phyloP scores from a whole-genome alignment of 2,888 invertebrate genomes.

The Monochamus alternatus region DNA sequence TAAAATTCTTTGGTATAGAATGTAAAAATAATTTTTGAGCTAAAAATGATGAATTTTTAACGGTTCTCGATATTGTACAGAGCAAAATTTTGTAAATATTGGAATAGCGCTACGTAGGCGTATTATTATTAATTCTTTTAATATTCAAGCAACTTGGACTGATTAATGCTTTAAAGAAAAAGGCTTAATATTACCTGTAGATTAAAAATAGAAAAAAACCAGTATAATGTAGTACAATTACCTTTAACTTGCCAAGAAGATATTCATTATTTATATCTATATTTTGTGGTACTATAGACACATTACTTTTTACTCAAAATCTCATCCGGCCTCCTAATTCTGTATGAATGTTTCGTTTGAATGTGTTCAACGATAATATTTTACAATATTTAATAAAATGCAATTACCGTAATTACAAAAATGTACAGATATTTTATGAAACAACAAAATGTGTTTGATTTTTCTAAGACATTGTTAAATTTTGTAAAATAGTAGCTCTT shows the following conservation, averaged over 20 bases:
- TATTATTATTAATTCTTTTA: conserved; percentile 57
- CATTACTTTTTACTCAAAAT: conserved; percentile 35
- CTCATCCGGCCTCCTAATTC: conserved; percentile 43
- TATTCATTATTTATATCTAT: conserved; percentile 47
- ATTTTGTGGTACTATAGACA: conserved; percentile 18
- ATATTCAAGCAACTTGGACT: conserved; percentile 67
- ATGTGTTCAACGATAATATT: conserved; percentile 48
- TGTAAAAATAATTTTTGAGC: conserved; percentile 38
- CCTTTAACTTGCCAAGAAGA: conserved; percentile 64
- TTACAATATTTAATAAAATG: conserved; percentile 46
- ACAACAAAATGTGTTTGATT: not conserved
- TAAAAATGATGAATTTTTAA: conserved; percentile 33
- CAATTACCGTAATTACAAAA: not conserved
- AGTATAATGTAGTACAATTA: conserved; percentile 65
- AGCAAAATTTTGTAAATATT: conserved; percentile 58
- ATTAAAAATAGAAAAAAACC: conserved; percentile 51
- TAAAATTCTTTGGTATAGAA: conserved; percentile 27
- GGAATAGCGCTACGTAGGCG: conserved; percentile 56
- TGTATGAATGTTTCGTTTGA: conserved; percentile 54
- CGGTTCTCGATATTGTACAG: conserved; percentile 57
- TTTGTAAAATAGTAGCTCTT: conserved; percentile 48
- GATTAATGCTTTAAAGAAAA: conserved; percentile 65
- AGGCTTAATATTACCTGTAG: conserved; percentile 58
- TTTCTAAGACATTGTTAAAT: conserved; percentile 33
- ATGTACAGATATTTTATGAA: not conserved